phyloP scores from a whole-genome alignment of 2,888 invertebrate species.

The Melinopterus prodromus region DNA sequence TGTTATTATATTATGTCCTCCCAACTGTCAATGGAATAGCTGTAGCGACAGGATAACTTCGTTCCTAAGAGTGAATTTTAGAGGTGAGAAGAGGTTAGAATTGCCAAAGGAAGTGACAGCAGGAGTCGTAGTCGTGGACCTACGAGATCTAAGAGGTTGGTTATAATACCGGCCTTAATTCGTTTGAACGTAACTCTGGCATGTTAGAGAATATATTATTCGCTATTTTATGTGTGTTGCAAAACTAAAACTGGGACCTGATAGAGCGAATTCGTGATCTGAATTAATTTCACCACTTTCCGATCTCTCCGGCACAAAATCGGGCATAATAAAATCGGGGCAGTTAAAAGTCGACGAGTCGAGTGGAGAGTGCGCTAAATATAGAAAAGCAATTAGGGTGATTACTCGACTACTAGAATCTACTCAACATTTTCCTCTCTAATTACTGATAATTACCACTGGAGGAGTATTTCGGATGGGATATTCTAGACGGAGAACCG shows the following conservation, averaged over 20 bases:
- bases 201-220: no score
- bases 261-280: not conserved
- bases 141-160: no score
- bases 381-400: constrained; percentile 48
- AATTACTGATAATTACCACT: constrained; percentile 51
- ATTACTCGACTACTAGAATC: constrained; percentile 45
- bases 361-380: constrained; percentile 42
- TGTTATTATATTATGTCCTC: no score
- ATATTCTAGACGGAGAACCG: constrained; percentile 34
- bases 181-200: no score
- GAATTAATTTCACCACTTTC: not conserved
- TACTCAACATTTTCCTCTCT: constrained; percentile 45
- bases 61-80: no score
- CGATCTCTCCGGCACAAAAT: not conserved
- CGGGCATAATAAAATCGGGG: not conserved
- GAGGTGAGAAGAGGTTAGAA: no score
- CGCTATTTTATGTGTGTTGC: no score
- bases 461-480: constrained; percentile 42
- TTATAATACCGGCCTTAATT: no score
- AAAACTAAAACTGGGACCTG: not conserved
- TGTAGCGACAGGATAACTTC: no score
- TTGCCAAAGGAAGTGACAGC: no score
- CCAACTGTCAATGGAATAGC: no score
- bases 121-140: no score
- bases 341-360: constrained; percentile 30